These are phyloP conservation scores for Asbolus verrucosus DNA, from an alignment of 1,140 invertebrate species.

Conservation along the genomic window DNA sequence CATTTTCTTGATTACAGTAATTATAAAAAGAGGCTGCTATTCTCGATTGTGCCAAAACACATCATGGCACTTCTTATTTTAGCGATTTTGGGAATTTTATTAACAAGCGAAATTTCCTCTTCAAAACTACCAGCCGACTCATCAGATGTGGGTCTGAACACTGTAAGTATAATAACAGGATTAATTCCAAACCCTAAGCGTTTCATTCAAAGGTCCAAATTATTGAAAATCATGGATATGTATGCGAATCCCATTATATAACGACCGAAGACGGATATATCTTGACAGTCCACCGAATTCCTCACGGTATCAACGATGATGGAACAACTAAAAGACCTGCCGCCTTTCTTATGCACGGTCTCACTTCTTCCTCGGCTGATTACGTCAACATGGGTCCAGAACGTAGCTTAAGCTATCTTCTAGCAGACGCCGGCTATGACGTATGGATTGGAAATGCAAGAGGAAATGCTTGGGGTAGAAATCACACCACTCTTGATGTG, in stretches of 20 bases:
- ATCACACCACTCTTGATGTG: conserved; percentile 68
- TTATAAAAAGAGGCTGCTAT: too few species aligned
- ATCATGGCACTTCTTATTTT: too few species aligned
- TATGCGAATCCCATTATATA: conserved; percentile 72
- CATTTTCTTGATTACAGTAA: too few species aligned
- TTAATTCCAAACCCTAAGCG: not conserved
- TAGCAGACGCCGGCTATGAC: conserved; percentile 53
- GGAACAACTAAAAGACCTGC: conserved; percentile 51
- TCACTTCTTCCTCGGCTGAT: conserved; percentile 73
- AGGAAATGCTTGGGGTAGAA: conserved; percentile 74
- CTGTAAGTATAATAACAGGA: too few species aligned
- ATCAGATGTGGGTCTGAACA: too few species aligned
- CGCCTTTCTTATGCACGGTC: conserved; percentile 76
- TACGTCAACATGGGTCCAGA: conserved; percentile 74
- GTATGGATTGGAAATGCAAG: conserved; percentile 77
- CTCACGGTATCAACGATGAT: conserved; percentile 64
- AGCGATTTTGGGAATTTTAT: too few species aligned
- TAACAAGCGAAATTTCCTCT: too few species aligned
- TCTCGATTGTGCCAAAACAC: too few species aligned
- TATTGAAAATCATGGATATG: conserved; percentile 70
- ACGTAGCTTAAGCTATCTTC: conserved; percentile 65
- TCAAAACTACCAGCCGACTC: not conserved
- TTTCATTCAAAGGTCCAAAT: conserved; percentile 51
- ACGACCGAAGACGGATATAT: conserved; percentile 78
- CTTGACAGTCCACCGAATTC: conserved; percentile 76